phyloP scores from a whole-genome alignment of 2,113 vertebrate species.

The Ictalurus furcatus region DNA sequence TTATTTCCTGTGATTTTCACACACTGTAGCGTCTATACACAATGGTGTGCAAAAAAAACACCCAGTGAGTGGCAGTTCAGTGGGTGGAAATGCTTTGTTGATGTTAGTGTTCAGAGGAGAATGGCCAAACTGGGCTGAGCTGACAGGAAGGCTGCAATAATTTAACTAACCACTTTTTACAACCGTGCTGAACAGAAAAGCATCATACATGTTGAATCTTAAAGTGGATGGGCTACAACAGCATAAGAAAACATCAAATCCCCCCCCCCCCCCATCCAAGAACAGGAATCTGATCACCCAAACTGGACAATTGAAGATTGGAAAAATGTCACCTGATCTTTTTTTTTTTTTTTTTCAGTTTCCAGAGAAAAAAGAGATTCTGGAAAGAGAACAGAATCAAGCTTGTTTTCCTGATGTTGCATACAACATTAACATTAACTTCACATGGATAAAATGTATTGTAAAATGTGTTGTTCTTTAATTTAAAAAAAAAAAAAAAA shows the following conservation, averaged over 20 bases:
- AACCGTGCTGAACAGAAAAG: neutral
- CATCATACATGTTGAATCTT: neutral
- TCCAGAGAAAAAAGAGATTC: neutral
- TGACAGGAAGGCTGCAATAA: neutral
- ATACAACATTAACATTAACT: neutral
- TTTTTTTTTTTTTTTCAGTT: too few relatives aligned
- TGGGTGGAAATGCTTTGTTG: neutral
- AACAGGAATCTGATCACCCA: too few relatives aligned
- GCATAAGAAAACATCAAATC: too few relatives aligned
- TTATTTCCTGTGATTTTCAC: neutral
- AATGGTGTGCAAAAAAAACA: neutral
- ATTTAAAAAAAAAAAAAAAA: too few relatives aligned
- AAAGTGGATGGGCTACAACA: neutral
- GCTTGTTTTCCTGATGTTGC: neutral
- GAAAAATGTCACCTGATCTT: too few relatives aligned
- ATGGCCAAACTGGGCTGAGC: neutral
- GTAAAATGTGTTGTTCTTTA: neutral
- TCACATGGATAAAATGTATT: neutral
- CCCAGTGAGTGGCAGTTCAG: neutral
- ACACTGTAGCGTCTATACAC: neutral
- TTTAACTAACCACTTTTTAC: neutral
- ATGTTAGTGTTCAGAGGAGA: neutral
- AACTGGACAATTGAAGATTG: too few relatives aligned
- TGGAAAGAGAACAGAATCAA: neutral
- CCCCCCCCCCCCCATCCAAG: too few relatives aligned